These are phyloP conservation scores for Drosophila teissieri DNA, from an alignment of 1,140 invertebrate genomes.

Conservation along the genomic window DNA sequence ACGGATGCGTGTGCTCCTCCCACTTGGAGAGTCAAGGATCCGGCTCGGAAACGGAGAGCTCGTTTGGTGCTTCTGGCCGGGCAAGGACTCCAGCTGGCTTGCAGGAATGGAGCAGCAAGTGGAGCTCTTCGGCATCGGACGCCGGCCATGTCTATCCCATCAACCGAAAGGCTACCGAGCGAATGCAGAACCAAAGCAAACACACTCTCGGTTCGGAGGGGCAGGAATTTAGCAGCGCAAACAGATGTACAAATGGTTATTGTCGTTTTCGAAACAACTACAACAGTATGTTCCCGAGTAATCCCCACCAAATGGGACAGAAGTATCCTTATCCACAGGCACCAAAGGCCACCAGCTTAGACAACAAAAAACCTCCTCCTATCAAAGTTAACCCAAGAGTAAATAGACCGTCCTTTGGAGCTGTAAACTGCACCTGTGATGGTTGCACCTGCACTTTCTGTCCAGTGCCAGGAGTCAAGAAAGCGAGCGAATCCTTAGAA, in stretches of 20 bases:
- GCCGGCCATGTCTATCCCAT: not conserved
- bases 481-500: not conserved
- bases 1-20: conserved; percentile 52
- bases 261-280: not conserved
- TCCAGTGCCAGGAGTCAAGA: not conserved
- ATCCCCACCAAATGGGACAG: not conserved
- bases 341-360: not conserved
- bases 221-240: not conserved
- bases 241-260: not conserved
- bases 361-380: not conserved
- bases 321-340: not conserved
- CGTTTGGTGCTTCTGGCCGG: not conserved
- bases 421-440: not conserved
- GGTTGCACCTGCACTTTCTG: too few species aligned
- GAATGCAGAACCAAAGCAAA: not conserved
- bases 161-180: not conserved
- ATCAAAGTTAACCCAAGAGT: not conserved
- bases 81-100: not conserved
- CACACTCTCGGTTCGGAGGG: not conserved
- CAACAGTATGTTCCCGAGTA: not conserved
- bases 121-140: not conserved
- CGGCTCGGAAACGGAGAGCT: not conserved
- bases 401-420: not conserved
- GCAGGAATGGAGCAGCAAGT: not conserved
- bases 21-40: conserved; percentile 21